Percentiles rank a stretch among this genome's conserved stretches.
phyloP scores from a whole-genome alignment of 2,888 invertebrate species.

The Heliothis peltigera region DNA sequence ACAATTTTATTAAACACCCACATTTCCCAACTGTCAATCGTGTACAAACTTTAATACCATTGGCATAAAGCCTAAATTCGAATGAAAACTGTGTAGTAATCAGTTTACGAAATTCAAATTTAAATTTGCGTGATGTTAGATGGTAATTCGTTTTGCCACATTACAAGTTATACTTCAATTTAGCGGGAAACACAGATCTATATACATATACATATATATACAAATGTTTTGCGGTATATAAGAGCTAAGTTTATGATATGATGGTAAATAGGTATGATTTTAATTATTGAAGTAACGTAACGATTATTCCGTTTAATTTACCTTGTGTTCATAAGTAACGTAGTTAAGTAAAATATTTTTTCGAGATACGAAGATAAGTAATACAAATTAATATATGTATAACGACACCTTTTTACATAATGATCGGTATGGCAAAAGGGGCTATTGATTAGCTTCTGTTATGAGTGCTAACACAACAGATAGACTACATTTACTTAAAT shows the following conservation, averaged over 20 bases:
- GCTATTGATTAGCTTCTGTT: too few species aligned
- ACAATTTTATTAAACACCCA: constrained; percentile 29
- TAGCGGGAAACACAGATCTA: constrained; percentile 23
- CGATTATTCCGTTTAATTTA: too few species aligned
- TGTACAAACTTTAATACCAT: constrained; percentile 12
- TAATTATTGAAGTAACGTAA: too few species aligned
- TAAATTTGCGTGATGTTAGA: constrained; percentile 33
- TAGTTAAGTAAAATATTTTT: too few species aligned
- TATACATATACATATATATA: too few species aligned
- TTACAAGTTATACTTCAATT: constrained; percentile 35
- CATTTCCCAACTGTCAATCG: background rate
- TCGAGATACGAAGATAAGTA: too few species aligned
- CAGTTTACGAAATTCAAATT: constrained; percentile 16
- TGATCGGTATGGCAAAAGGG: too few species aligned
- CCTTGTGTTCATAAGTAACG: too few species aligned
- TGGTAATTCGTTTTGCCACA: constrained; percentile 49
- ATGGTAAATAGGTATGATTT: background rate
- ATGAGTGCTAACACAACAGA: too few species aligned
- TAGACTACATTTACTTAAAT: too few species aligned
- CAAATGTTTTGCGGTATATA: constrained; percentile 1
- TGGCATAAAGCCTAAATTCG: constrained; percentile 25
- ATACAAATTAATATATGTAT: too few species aligned
- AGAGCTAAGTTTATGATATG: background rate
- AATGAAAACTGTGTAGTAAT: background rate
- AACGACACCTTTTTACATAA: too few species aligned